These are phyloP conservation scores for Aspidoscelis tigris DNA, from an alignment of 2,113 vertebrate genomes.

Conservation along the genomic window DNA sequence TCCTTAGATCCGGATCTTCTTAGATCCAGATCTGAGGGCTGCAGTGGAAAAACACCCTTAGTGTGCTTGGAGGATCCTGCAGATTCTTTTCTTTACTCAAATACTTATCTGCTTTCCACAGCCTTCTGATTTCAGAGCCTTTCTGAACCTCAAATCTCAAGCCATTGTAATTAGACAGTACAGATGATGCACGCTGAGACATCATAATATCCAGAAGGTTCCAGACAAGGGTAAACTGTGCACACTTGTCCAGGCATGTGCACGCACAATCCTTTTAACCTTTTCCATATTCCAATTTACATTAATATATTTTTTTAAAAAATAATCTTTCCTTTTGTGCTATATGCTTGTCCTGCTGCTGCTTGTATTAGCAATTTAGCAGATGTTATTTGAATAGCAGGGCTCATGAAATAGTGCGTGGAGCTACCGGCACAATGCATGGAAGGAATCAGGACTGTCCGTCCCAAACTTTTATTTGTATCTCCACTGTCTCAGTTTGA, in stretches of 20 bases:
- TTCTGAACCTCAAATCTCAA: background rate
- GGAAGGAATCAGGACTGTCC: slow-evolving; percentile 31
- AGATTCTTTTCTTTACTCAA: no score
- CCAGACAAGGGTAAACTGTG: background rate
- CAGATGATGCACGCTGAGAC: background rate
- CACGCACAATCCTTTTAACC: background rate
- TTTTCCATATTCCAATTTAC: background rate
- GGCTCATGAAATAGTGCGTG: background rate
- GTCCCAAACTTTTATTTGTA: slow-evolving; percentile 41
- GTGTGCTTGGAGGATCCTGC: no score
- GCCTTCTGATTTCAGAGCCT: background rate
- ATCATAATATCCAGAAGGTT: background rate
- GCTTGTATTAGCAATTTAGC: background rate
- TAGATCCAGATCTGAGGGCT: no score
- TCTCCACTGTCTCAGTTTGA: slow-evolving; percentile 48
- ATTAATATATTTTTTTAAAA: background rate
- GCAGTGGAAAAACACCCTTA: no score
- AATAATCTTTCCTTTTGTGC: background rate
- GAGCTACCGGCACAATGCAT: background rate
- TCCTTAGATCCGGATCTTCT: no score
- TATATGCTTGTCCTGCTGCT: background rate
- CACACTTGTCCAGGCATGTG: background rate
- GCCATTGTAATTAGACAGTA: background rate
- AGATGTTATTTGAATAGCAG: background rate
- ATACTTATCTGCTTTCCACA: no score